Percentiles rank a stretch among this genome's conserved stretches.
Evolutionary conservation across 2,797 vertebrate species (phyloP).

Genomic region (Sandelia bainsii): DNA sequence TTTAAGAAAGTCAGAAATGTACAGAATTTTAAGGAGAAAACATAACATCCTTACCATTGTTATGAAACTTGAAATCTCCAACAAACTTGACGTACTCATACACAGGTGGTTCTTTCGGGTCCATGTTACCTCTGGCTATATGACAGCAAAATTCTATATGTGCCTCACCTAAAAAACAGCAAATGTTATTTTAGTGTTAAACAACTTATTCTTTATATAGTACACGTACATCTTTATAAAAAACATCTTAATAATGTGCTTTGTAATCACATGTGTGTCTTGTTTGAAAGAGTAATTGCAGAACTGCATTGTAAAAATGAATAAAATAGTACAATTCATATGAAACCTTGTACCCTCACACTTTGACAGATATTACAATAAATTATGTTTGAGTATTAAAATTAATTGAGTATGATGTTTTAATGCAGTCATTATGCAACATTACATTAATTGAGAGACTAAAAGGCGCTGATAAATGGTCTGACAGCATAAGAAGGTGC

Average conservation of each 20-base stretch:
- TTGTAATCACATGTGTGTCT: background rate
- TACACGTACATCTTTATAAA: too few species aligned
- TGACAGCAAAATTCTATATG: conserved; percentile 95
- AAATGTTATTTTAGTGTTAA: conserved; percentile 22
- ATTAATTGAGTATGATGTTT: background rate
- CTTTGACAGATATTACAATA: background rate
- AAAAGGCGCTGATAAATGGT: background rate
- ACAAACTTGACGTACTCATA: conserved; percentile 96
- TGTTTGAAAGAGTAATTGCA: background rate
- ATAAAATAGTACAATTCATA: background rate
- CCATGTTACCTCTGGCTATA: conserved; percentile 89
- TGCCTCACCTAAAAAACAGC: conserved; percentile 82
- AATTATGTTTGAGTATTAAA: conserved; percentile 4
- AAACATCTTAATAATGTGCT: too few species aligned
- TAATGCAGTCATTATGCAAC: background rate
- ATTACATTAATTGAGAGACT: background rate
- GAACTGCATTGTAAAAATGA: background rate
- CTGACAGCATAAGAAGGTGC: conserved; percentile 7
- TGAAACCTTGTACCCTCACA: background rate
- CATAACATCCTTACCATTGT: conserved; percentile 85
- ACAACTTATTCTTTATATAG: background rate
- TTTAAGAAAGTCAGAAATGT: background rate
- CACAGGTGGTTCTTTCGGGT: conserved; percentile 82
- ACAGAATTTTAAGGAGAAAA: background rate
- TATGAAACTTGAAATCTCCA: conserved; percentile 92